phyloP scores from a whole-genome alignment of 2,113 vertebrate species.

The Eulacestoma nigropectus region DNA sequence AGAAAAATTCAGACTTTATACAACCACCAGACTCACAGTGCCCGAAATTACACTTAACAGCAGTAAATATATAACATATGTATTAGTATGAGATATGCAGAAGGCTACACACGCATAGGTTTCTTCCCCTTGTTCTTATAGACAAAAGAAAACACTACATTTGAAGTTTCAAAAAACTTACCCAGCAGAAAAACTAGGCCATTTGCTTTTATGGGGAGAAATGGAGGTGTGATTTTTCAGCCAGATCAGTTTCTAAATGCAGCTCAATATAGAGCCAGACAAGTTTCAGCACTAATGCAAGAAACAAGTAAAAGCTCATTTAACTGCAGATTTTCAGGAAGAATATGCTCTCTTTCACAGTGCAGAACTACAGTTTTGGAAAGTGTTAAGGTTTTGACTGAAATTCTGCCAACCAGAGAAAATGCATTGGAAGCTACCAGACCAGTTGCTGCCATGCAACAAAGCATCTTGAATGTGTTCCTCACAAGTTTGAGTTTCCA shows the following conservation, averaged over 20 bases:
- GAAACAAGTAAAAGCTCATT: neutral
- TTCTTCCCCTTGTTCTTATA: neutral
- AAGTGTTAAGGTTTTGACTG: neutral
- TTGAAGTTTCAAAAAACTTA: neutral
- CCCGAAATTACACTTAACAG: neutral
- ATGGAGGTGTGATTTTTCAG: neutral
- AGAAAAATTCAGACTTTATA: neutral
- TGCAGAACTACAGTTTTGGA: neutral
- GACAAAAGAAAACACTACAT: neutral
- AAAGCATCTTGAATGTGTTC: neutral
- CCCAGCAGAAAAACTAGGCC: neutral
- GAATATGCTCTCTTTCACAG: neutral
- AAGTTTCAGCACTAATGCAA: neutral
- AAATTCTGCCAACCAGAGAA: neutral
- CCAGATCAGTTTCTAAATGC: neutral
- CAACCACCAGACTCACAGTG: neutral
- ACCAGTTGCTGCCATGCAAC: neutral
- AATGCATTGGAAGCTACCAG: neutral
- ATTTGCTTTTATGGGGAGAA: neutral
- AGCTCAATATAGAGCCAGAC: neutral
- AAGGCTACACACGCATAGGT: neutral
- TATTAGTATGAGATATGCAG: neutral
- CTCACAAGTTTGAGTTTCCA: neutral
- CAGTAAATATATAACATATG: accelerated
- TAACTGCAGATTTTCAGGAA: neutral